Conservation (phyloP, 1,140 invertebrate genomes). For the Tetragnatha versicolor region DNA sequence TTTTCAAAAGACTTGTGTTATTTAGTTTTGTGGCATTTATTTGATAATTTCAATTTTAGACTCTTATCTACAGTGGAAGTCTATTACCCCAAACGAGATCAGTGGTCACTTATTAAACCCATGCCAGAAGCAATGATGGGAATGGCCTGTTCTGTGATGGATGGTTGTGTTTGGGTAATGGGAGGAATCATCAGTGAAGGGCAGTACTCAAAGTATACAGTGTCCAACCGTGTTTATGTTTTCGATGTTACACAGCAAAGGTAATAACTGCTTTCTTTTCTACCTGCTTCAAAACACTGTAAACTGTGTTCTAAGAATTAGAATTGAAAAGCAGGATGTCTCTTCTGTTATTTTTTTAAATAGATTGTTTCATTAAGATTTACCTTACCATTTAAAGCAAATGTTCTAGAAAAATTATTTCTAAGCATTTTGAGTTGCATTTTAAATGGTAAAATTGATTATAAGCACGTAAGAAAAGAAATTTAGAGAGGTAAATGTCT, state of each 20-base stretch:
- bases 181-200: conserved; percentile 36
- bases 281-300: too few relatives aligned
- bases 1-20: too few relatives aligned
- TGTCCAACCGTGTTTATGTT: conserved; percentile 10
- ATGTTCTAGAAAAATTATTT: too few relatives aligned
- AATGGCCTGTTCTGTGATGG: conserved; percentile 17
- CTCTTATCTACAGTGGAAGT: conserved; percentile 32
- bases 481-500: too few relatives aligned
- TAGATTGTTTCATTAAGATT: too few relatives aligned
- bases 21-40: neutral
- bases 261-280: neutral
- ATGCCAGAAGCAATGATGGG: conserved; percentile 47
- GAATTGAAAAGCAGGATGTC: too few relatives aligned
- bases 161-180: conserved; percentile 31
- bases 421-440: too few relatives aligned
- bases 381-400: too few relatives aligned
- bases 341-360: too few relatives aligned
- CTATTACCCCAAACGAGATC: conserved; percentile 35
- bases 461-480: too few relatives aligned
- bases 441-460: too few relatives aligned
- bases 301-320: too few relatives aligned
- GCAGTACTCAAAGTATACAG: neutral
- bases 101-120: conserved; percentile 13
- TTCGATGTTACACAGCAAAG: conserved; percentile 28
- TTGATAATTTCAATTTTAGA: conserved; percentile 13